Evolutionary conservation across 1,140 invertebrate species (phyloP), one percentile per base, ranked within the genome.

Genomic region (Meloidogyne exigua): DNA sequence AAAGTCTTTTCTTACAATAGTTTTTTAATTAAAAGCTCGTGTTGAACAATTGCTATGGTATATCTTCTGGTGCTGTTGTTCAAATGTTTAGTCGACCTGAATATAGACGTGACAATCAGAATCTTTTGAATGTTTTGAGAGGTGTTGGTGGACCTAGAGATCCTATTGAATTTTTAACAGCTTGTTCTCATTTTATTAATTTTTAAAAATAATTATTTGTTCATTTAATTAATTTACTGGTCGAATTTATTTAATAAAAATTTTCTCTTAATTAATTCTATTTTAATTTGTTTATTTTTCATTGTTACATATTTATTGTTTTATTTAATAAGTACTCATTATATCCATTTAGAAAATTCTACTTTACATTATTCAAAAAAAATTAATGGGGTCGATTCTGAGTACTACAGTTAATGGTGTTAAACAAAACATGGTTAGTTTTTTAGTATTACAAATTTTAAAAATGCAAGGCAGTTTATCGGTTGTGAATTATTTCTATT

Each of bases 71-170:
- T 42, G 28, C 28, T 42, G 39, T 25, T 15, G 28, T 68, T 36
- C 66, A 32, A 42, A 42, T 36, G 28, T 68, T 68, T 42, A 68
- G 66, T 68, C 66, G 66, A 18, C 66, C 66, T 36, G 66, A 68
- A 68, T 68, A 68, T 68, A 18, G 66, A 32, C 28, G 28, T 18
- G 66, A 32, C 12, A 68, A 68, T 42, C 66, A 68, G 21, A 42
- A 32, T 21, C 21, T 68, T 18, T 21, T 68, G 28, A 68, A 68
- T 25, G n/a, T 68, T 57, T 57, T 57, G n/a, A 57, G 49, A 21
- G 49, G 49, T 57, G 49, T 57, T 57, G 49, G 49, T n/a, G 49
- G 49, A 0, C 49, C 49, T 57, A 57, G 18, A 57, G 49, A 57
- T 57, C 49, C 49, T n/a, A 57, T 57, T 57, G 49, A 57, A 57